Evolutionary conservation across 2,113 vertebrate genomes (phyloP), one percentile per base, ranked within the genome.

Genomic region (Pterocles gutturalis): DNA sequence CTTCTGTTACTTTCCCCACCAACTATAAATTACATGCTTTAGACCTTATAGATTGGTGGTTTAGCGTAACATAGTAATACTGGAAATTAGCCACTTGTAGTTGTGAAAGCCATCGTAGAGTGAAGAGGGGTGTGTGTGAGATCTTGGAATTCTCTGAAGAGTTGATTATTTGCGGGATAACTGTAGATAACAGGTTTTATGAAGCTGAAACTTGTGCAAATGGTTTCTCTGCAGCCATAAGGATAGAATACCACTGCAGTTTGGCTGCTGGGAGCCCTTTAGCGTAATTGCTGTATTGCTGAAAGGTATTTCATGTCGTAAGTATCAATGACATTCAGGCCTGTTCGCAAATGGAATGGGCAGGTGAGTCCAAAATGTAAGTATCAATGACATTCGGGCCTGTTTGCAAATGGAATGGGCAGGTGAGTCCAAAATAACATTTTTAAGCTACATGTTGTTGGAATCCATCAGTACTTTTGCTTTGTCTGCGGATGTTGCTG

Each of bases 21-120:
- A 72, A 5, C 88, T 72, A 46, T 83, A 93, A 95, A 94, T 96
- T 67, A 83, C 57, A 12, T 7, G 48, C 90, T 93, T 69, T 46
- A 90, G 67, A 49, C 20, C 33, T 76, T 94, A 91, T 66, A 76
- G 94, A 95, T 82, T 65, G 73, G 83, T 87, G 66, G 73, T 79
- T 89, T 89, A 88, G 60, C 9, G 45, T 94, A 92, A 58, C 87
- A 33, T 45, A 58, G 43, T 77, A 94, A 92, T 91, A 51, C 80
- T 61, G 77, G 89, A 89, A 96, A 94, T 93, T 69, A 89, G 22
- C 70, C 2, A 16, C 72, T 69, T 53, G 48, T 60, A 54, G 66
- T 57, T 69, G 70, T 87, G 87, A 95, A 93, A 92, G 89, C 72
- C 70, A 41, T 57, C 0, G 1, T 28, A 19, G 72, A 62, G 55